Conservation (phyloP, 2,888 invertebrate genomes). For the Brachyopa scutellaris region DNA sequence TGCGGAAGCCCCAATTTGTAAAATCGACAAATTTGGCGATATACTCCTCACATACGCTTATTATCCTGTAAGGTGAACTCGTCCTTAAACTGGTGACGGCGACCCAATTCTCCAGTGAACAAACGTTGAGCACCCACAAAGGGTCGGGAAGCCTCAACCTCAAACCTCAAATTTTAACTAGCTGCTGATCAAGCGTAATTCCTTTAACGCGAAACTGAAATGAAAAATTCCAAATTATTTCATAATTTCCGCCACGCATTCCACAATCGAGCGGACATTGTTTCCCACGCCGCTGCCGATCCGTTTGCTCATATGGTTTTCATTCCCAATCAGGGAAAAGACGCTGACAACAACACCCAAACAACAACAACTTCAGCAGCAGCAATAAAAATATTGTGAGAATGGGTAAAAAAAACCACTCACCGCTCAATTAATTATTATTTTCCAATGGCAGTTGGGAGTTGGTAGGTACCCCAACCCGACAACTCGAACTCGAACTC, state of each 20-base stretch:
- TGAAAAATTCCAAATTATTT: not conserved
- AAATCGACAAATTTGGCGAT: no score
- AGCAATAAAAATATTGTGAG: slow-evolving; percentile 61
- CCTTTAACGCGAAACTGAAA: not conserved
- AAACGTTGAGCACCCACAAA: no score
- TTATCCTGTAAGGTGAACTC: no score
- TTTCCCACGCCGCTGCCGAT: slow-evolving; percentile 60
- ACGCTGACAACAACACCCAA: slow-evolving; percentile 43
- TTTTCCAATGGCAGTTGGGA: slow-evolving; percentile 64
- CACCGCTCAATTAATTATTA: slow-evolving; percentile 73
- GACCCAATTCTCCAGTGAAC: no score
- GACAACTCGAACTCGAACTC: slow-evolving; percentile 12
- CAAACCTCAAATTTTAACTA: no score
- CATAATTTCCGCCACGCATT: slow-evolving; percentile 39
- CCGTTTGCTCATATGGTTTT: slow-evolving; percentile 32
- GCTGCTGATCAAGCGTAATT: no score
- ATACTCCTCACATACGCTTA: no score
- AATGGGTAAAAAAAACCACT: slow-evolving; percentile 72
- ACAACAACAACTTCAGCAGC: no score
- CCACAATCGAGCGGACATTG: slow-evolving; percentile 14
- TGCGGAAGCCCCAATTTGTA: no score
- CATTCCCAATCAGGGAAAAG: slow-evolving; percentile 50
- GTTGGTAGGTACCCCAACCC: not conserved
- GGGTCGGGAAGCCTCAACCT: no score
- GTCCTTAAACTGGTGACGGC: no score